Percentiles rank a stretch among this genome's conserved stretches.
Conservation (phyloP, 2,113 vertebrate genomes). For the Campylomormyrus tamandua region DNA sequence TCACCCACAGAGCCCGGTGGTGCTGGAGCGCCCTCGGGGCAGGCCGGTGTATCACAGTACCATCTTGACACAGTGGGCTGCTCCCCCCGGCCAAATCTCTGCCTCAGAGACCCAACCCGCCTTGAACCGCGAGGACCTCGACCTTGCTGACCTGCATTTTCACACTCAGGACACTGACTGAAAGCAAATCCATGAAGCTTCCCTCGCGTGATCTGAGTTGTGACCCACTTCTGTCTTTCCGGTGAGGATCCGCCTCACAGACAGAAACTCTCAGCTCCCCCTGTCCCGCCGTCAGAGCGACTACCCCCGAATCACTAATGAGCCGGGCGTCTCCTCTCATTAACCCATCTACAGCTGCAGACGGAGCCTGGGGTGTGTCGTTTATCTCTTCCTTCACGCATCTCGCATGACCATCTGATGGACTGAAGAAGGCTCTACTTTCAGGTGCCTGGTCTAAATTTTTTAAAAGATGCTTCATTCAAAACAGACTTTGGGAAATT, state of each 20-base stretch:
- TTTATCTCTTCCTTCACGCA: constrained; percentile 4
- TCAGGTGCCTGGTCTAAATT: background rate
- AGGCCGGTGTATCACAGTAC: background rate
- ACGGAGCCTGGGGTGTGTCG: background rate
- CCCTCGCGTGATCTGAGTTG: background rate
- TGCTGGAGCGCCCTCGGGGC: background rate
- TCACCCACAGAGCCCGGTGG: background rate
- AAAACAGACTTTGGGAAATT: background rate
- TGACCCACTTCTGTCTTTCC: background rate
- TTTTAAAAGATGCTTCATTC: background rate
- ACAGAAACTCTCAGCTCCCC: background rate
- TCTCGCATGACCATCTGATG: background rate
- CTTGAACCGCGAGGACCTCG: background rate
- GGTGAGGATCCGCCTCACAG: background rate
- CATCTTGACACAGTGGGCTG: background rate
- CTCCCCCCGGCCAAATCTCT: background rate
- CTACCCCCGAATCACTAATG: background rate
- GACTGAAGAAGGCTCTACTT: background rate
- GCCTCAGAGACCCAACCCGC: background rate
- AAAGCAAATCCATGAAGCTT: background rate
- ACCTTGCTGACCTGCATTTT: background rate
- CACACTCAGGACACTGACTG: background rate
- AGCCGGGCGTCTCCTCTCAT: background rate
- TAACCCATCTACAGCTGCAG: constrained; percentile 7
- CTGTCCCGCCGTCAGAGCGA: background rate